A percentile compares a stretch with the other conserved stretches of the same genome.
Evolutionary conservation across 2,797 vertebrate species (phyloP).

Genomic region (Epinephelus awoara): DNA sequence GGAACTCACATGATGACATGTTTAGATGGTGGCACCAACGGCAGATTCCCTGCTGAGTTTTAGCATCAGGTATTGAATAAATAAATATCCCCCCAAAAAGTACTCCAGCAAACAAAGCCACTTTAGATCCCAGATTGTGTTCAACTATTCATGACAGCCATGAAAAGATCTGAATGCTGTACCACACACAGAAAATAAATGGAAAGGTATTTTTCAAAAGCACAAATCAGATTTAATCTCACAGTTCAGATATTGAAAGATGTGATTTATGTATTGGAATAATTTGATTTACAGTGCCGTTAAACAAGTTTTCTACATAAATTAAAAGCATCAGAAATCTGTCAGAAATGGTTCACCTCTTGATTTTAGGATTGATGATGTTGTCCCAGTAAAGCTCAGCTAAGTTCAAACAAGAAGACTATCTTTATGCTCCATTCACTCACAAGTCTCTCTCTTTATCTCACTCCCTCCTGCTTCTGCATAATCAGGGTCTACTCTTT

Average conservation of each 20-base stretch:
- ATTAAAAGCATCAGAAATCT: conserved; percentile 8
- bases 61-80: background rate
- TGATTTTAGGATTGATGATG: background rate
- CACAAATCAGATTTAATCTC: conserved; percentile 14
- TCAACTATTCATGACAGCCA: background rate
- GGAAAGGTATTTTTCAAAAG: background rate
- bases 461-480: too few species aligned
- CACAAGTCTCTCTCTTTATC: too few species aligned
- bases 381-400: background rate
- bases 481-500: too few species aligned
- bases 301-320: background rate
- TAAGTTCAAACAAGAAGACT: too few species aligned
- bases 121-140: background rate
- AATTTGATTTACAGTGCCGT: background rate
- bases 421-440: too few species aligned
- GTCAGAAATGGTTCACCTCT: background rate
- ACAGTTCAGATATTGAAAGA: background rate
- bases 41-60: too few species aligned
- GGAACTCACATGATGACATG: background rate
- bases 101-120: background rate
- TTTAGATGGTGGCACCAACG: background rate
- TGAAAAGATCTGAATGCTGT: background rate
- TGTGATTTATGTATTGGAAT: background rate
- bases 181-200: background rate
- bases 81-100: background rate